Evolutionary conservation across 2,113 vertebrate species (phyloP).

Genomic region (Nannobrachium achirus): DNA sequence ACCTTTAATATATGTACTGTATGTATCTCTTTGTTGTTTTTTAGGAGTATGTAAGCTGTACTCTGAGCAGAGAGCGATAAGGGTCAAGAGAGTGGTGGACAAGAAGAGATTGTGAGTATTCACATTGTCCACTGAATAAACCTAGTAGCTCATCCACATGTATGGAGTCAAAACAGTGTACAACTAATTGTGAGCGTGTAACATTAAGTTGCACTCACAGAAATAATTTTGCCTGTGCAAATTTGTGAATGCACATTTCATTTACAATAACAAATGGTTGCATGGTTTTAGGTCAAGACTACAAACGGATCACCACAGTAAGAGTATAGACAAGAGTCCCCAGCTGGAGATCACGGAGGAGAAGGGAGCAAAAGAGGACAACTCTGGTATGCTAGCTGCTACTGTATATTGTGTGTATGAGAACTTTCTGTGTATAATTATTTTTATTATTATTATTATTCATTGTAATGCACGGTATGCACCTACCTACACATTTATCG

Average conservation of each 20-base stretch:
- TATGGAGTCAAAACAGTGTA: too few relatives aligned
- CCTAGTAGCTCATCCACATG: too few relatives aligned
- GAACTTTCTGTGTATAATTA: neutral
- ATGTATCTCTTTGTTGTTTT: conserved; percentile 5
- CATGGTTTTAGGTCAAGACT: conserved; percentile 85
- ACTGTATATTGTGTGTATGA: neutral
- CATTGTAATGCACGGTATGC: too few relatives aligned
- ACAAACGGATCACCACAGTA: conserved; percentile 83
- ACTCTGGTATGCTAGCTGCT: conserved; percentile 73
- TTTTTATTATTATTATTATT: neutral
- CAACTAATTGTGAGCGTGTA: too few relatives aligned
- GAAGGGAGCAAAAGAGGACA: conserved; percentile 78
- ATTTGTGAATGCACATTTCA: too few relatives aligned
- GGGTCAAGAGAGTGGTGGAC: conserved; percentile 93
- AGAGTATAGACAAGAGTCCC: conserved; percentile 64
- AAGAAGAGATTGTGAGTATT: conserved; percentile 94
- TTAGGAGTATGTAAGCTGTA: conserved; percentile 96
- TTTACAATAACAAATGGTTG: neutral
- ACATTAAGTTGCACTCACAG: too few relatives aligned
- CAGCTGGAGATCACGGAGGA: conserved; percentile 76
- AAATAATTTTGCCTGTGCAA: too few relatives aligned
- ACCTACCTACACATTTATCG: too few relatives aligned
- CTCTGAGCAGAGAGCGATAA: conserved; percentile 94
- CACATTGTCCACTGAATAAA: neutral
- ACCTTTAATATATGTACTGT: neutral